A percentile compares a stretch with the other conserved stretches of the same genome.
phyloP scores from a whole-genome alignment of 2,113 vertebrate species.

The Bucco capensis region DNA sequence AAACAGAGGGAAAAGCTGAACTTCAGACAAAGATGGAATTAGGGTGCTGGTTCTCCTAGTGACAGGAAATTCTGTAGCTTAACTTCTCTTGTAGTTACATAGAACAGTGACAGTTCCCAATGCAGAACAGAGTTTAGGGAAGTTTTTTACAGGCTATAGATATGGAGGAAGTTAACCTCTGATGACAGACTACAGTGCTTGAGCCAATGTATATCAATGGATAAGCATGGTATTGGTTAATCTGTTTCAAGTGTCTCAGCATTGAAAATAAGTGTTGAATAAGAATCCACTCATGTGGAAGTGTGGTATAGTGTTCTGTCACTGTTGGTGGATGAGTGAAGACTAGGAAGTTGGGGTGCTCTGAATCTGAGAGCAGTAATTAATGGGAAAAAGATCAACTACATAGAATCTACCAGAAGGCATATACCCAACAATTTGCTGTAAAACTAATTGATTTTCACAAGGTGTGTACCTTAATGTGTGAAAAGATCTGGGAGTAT shows the following conservation, averaged over 20 bases:
- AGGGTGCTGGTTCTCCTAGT: background rate
- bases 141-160: background rate
- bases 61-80: background rate
- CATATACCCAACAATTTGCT: background rate
- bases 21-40: background rate
- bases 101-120: background rate
- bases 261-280: background rate
- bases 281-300: background rate
- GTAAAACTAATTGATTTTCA: background rate
- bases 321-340: background rate
- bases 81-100: background rate
- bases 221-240: background rate
- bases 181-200: background rate
- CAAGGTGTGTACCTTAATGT: background rate
- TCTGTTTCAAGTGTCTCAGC: background rate
- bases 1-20: background rate
- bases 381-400: background rate
- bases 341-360: background rate
- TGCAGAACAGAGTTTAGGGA: background rate
- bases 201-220: background rate
- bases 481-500: background rate
- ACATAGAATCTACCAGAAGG: background rate
- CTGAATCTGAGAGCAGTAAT: background rate
- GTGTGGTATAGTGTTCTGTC: background rate
- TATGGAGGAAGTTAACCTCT: background rate